phyloP scores from a whole-genome alignment of 2,797 vertebrate genomes.

The Champsocephalus gunnari region DNA sequence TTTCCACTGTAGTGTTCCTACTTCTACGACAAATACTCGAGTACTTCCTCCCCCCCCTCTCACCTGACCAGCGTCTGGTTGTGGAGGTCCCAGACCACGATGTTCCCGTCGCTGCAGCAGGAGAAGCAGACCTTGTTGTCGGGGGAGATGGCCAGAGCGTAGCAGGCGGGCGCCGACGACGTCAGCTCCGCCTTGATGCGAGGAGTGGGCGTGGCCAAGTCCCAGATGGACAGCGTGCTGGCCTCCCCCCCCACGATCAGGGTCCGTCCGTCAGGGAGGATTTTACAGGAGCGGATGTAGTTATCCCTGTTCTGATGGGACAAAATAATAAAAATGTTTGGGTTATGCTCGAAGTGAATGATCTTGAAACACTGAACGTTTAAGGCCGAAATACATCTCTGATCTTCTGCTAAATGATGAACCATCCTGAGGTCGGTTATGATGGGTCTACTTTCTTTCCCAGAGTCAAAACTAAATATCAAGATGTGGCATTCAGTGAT shows the following conservation, averaged over 20 bases:
- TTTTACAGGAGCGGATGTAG: constrained; percentile 84
- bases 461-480: too few relatives aligned
- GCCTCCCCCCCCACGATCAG: constrained; percentile 82
- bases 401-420: too few relatives aligned
- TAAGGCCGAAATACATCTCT: too few relatives aligned
- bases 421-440: too few relatives aligned
- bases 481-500: too few relatives aligned
- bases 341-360: too few relatives aligned
- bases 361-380: too few relatives aligned
- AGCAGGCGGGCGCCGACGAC: constrained; percentile 81
- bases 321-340: constrained; percentile 8
- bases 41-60: constrained; percentile 4
- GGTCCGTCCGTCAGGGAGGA: constrained; percentile 81
- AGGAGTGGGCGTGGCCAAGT: constrained; percentile 81
- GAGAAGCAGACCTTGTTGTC: constrained; percentile 91
- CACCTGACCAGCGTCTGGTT: constrained; percentile 82
- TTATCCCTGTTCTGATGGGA: constrained; percentile 81
- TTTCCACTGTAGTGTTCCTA: too few relatives aligned
- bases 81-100: constrained; percentile 83
- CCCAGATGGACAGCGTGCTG: constrained; percentile 84
- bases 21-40: background rate
- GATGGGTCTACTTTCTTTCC: too few relatives aligned
- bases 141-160: constrained; percentile 83
- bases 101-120: constrained; percentile 91
- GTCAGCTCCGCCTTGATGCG: constrained; percentile 84